Evolutionary conservation across 1,140 invertebrate genomes (phyloP), one percentile per base, ranked within the genome.

Genomic region (Trachymyrmex septentrionalis): DNA sequence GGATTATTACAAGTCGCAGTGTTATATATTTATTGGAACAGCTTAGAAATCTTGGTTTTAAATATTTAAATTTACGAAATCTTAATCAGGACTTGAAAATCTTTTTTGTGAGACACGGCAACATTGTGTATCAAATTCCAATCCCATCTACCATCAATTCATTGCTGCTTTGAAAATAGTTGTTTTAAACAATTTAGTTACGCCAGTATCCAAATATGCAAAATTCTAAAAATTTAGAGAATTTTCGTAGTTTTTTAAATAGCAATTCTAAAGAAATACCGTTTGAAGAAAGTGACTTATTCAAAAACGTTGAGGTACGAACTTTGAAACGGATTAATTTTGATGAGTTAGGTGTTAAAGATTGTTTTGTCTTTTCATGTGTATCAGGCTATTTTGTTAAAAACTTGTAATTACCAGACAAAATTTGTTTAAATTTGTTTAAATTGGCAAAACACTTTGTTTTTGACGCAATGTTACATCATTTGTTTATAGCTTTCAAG

Each of bases 81-180:
- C 55, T 59, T 14, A 61, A 61, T 61, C 59, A 61, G 24, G 59
- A 61, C 59, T 61, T 27, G 59, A 61, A 61, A 61, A 61, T 59
- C n/a, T 24, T 10, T 61, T 61, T 61, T 61, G 21, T 24, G 12
- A 14, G 21, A 61, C 27, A 61, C 21, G 59, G 27, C 59, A 61
- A 61, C 59, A 61, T 27, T 21, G 59, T 61, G 3, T 61, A 12
- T 24, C 24, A 4, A 61, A 61, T 61, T 61, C 21, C 59, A 61
- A 61, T 27, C 21, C 59, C 3, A 61, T 21, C 12, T 61, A 10
- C 12, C 10, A 61, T 4, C 59, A 61, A 61, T 61, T 27, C 0
- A 27, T 61, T 61, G 24, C 21, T 61, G 59, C 59, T 27, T 61
- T 61, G 21, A 61, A 61, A 61, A 61, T 21, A 61, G 3, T 4